Evolutionary conservation across 2,888 invertebrate genomes (phyloP), one percentile per base, ranked within the genome.

Genomic region (Agrochola circellaris): DNA sequence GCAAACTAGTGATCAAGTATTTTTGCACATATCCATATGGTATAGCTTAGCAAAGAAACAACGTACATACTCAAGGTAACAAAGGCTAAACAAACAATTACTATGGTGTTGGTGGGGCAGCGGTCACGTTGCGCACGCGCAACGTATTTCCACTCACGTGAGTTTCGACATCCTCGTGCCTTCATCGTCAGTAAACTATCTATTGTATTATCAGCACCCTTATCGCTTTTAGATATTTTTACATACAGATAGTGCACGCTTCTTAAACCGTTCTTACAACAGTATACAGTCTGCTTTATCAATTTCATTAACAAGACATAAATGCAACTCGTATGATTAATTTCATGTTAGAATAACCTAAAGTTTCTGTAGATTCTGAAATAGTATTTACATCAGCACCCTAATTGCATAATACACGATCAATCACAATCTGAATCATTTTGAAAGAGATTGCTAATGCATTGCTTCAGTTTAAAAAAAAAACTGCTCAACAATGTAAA

Each of bases 71-170:
- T 88, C 90, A 92, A 93, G 90, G 91, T 90, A 78, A 87, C 82
- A 88, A 87, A 91, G 89, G 87, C 88, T 90, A 86, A 86, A 90
- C 87, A 90, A 91, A 92, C 88, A 89, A 87, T 84, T 78, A 83
- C 85, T 85, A 87, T 88, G 81, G 86, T 86, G 74, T 79, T 84
- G 77, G 88, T 78, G 77, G 84, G 82, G 86, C 82, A 77, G 72
- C 77, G 83, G 91, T 93, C 94, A 94, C 93, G 93, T 92, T 91
- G 92, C 81, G 89, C 92, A 90, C 91, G 93, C 92, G 91, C 89
- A 79, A 84, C 81, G 86, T 90, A 88, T 87, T 89, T 84, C 74
- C 76, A 82, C 89, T 93, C 93, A 93, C 93, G 93, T 94, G 94
- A 94, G 90, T 80, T 77, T 77, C 71, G 75, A 81, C 82, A 85